Evolutionary conservation across 2,888 invertebrate genomes (phyloP).

Genomic region (Mongoloraphidia duomilia): DNA sequence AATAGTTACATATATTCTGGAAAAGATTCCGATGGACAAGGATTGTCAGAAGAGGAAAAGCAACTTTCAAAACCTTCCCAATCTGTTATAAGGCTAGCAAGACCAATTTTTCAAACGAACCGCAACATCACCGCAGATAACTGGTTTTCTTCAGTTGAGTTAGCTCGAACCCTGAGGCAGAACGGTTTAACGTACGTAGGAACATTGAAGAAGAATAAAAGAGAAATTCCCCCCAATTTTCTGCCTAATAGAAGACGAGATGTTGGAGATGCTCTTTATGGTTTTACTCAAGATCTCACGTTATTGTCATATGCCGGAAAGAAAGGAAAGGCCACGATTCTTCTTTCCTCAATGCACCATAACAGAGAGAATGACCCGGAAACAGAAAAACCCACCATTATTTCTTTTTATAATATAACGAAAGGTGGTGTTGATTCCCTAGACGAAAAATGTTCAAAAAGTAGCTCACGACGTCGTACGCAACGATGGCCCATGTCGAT

Average conservation of each 20-base stretch:
- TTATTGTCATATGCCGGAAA: slow-evolving; percentile 13
- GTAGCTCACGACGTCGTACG: neutral
- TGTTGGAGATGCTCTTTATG: slow-evolving; percentile 13
- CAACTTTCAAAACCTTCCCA: slow-evolving; percentile 19
- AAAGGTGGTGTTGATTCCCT: neutral
- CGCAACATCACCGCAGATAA: slow-evolving; percentile 21
- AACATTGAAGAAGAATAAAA: slow-evolving; percentile 17
- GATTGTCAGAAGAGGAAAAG: slow-evolving; percentile 16
- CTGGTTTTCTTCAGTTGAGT: slow-evolving; percentile 21
- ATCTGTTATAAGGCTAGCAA: slow-evolving; percentile 17
- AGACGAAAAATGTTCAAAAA: slow-evolving; percentile 1
- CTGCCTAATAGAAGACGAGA: slow-evolving; percentile 1
- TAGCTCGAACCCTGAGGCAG: slow-evolving; percentile 14
- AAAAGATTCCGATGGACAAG: slow-evolving; percentile 18
- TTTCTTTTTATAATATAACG: too few species aligned
- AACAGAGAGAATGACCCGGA: slow-evolving; percentile 6
- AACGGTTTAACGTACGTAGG: slow-evolving; percentile 15
- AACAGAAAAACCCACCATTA: slow-evolving; percentile 5
- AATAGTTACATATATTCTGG: slow-evolving; percentile 19
- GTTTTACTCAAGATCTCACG: slow-evolving; percentile 13
- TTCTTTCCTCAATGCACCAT: slow-evolving; percentile 16
- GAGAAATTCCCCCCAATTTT: slow-evolving; percentile 11
- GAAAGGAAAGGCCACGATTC: slow-evolving; percentile 12
- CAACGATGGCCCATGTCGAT: slow-evolving; percentile 9
- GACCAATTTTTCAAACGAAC: slow-evolving; percentile 18